Evolutionary conservation across 2,797 vertebrate genomes (phyloP), one percentile per base, ranked within the genome.

Genomic region (Rallus crepitans): DNA sequence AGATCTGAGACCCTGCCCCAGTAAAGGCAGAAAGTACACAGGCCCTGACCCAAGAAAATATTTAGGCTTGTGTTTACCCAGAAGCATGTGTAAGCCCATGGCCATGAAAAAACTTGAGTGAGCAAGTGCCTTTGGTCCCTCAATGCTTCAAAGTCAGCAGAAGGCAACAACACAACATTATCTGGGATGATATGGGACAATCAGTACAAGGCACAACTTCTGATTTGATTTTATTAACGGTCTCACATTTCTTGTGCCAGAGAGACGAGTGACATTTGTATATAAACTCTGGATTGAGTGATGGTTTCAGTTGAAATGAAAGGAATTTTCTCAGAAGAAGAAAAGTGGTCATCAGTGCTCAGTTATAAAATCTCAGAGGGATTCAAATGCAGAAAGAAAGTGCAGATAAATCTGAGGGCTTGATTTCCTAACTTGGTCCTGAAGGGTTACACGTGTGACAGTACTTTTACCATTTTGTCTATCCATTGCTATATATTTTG

Each of bases 21-120:
- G 39, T 9, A 80, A 88, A 71, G 13, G 15, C 68, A 87, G 52
- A 69, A 87, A 71, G 25, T 12, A 60, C 70, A 63, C 56, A 63
- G 60, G 28, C 48, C 52, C n/a, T 30, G 28, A 85, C 40, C 33
- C 57, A 80, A 40, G 11, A 40, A 48, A 82, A 40, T 31, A 48
- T 12, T 27, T 5, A 25, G 30, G 31, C 0, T 2, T 2, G 3
- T 7, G 1, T 45, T 65, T n/a, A 57, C 18, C 18, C 30, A 85
- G 40, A 19, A 87, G 23, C 7, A 70, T 0, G 0, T 14, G 31
- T 42, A 75, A 68, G 25, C 35, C 47, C 15, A 25, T 1, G 9
- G 27, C 35, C n/a, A 39, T 1, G 2, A 79, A 87, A 88, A 25
- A 55, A 53, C 25, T 23, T 4, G 2, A 71, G 55, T 9, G 17